A percentile compares a stretch with the other conserved stretches of the same genome.
Evolutionary conservation across 1,140 invertebrate genomes (phyloP).

Genomic region (Drosophila ananassae): DNA sequence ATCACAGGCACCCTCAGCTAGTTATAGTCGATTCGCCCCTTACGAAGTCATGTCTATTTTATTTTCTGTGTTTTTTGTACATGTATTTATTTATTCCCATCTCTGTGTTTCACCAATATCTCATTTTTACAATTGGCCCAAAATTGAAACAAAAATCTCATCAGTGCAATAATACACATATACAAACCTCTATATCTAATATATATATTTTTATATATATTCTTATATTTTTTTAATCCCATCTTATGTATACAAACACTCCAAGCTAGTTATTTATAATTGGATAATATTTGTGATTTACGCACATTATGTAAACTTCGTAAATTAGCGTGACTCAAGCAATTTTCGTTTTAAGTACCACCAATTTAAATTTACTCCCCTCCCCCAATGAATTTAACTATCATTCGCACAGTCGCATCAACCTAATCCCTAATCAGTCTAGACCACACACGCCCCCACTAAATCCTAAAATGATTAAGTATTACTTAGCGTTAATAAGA

Average conservation of each 20-base stretch:
- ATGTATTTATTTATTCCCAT: constrained; percentile 67
- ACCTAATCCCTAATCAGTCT: constrained; percentile 25
- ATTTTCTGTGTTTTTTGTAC: constrained; percentile 15
- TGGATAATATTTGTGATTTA: constrained; percentile 48
- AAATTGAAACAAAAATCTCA: constrained; percentile 57
- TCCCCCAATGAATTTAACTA: constrained; percentile 45
- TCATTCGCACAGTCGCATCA: constrained; percentile 32
- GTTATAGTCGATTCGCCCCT: constrained; percentile 17
- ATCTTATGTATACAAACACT: constrained; percentile 56
- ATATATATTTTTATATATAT: constrained; percentile 28
- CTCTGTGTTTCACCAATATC: constrained; percentile 17
- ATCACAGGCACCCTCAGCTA: constrained; percentile 3
- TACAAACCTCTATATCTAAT: constrained; percentile 19
- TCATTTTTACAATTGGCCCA: constrained; percentile 43
- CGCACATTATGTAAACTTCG: constrained; percentile 41
- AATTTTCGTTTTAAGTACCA: constrained; percentile 52
- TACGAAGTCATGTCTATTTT: neutral
- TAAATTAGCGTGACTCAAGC: constrained; percentile 38
- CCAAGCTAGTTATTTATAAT: constrained; percentile 66
- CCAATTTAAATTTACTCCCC: neutral
- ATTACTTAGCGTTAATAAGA: constrained; percentile 71
- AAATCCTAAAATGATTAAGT: constrained; percentile 75
- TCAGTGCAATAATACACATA: constrained; percentile 70
- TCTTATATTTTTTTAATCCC: constrained; percentile 23
- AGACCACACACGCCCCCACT: constrained; percentile 20